Conservation (phyloP, 2,797 vertebrate species). For the Eutrigla gurnardus region DNA sequence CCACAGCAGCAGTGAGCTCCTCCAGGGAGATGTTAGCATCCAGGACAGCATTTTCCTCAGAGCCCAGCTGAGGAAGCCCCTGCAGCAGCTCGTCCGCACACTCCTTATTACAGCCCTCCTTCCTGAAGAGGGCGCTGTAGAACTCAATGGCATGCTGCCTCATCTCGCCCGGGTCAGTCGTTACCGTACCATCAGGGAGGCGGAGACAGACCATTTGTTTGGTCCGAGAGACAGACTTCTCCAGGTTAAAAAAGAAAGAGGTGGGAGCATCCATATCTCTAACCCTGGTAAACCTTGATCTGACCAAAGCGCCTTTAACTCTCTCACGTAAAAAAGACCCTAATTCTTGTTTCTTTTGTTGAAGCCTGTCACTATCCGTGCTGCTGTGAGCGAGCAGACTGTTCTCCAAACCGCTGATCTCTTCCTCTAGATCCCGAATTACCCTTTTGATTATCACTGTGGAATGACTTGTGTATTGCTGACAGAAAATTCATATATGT, state of each 20-base stretch:
- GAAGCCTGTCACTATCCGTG: neutral
- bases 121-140: neutral
- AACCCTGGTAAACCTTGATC: neutral
- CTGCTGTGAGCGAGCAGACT: neutral
- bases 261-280: neutral
- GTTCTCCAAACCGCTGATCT: too few species aligned
- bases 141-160: neutral
- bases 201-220: constrained; percentile 1
- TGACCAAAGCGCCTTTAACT: neutral
- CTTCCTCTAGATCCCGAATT: neutral
- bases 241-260: neutral
- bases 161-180: neutral
- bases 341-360: neutral
- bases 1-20: neutral
- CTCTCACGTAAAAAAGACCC: neutral
- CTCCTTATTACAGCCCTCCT: neutral
- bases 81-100: neutral
- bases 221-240: neutral
- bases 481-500: too few species aligned
- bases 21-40: neutral
- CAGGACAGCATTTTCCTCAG: neutral
- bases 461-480: too few species aligned
- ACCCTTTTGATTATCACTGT: too few species aligned
- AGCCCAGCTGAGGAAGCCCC: neutral
- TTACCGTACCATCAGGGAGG: neutral